Evolutionary conservation across 1,140 invertebrate species (phyloP), one percentile per base, ranked within the genome.

Genomic region (Saccostrea echinata): DNA sequence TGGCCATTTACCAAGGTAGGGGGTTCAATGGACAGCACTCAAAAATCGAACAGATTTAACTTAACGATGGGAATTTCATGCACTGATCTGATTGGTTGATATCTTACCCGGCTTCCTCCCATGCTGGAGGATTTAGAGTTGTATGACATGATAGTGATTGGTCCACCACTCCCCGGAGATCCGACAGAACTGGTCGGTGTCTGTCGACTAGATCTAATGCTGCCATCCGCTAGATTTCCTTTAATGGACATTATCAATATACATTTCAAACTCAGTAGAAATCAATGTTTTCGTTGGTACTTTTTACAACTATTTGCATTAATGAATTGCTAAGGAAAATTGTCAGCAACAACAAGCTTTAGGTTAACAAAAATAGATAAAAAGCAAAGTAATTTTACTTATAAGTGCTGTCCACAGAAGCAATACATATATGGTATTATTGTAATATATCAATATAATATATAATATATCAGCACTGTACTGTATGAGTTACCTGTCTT

Each of bases 161-260:
- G 71, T 84, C 80, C 87, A 33, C 89, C 88, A 57, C 85, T 86
- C 52, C 90, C 61, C 27, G 90, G 89, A 82, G 91, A 86, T 84
- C 91, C 61, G 27, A 89, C 88, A 76, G 91, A 84, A 86, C 91
- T 91, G 27, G 84, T 43, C 3, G 84, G 83, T 3, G 85, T 86
- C 30, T 76, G 68, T 33, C 68, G 68, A 30, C 68, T 76, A 16
- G 68, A 76, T 30, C 68, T 30, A 55, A 89, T 89, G 57, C 82
- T 92, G 51, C 90, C 91, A 61, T 91, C 91, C 2, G 91, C 90
- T n/a, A 94, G 92, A 86, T 94, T 94, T 64, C 93, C 93, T 83
- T 18, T n/a, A 82, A 86, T 71, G 11, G 6, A 21, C 55, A 57
- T 57, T 3, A 57, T 18, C 4, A 61, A 21, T 57, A 18, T 12